A percentile compares a stretch with the other conserved stretches of the same genome.
Evolutionary conservation across 2,113 vertebrate species (phyloP).

Genomic region (Isichthys henryi): DNA sequence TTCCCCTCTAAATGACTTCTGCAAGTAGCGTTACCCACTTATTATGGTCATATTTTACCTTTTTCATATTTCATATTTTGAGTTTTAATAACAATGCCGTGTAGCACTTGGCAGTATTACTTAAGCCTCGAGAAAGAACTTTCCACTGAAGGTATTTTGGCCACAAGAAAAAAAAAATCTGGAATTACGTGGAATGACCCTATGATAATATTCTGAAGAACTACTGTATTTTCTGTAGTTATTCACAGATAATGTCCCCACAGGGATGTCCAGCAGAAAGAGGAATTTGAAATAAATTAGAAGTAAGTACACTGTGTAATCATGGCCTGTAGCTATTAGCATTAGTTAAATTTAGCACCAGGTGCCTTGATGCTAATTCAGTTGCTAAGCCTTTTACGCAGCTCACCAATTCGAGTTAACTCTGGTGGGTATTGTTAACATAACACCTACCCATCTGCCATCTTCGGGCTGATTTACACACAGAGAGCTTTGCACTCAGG

Average conservation of each 20-base stretch:
- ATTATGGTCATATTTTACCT: not conserved
- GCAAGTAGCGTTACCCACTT: not conserved
- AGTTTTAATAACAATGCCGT: not conserved
- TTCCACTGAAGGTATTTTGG: not conserved
- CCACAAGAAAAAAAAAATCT: not conserved
- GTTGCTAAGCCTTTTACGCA: not conserved
- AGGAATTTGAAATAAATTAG: not conserved
- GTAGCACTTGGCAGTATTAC: not conserved
- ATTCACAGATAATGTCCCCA: not conserved
- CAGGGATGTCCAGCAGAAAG: not conserved
- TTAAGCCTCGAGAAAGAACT: not conserved
- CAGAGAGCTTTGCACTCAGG: not conserved
- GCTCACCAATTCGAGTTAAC: slow-evolving; percentile 21
- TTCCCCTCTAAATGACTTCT: not conserved
- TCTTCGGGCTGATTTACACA: not conserved
- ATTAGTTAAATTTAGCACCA: not conserved
- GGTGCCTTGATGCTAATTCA: slow-evolving; percentile 43
- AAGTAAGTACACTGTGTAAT: slow-evolving; percentile 1
- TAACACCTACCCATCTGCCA: slow-evolving; percentile 17
- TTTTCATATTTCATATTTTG: slow-evolving; percentile 1
- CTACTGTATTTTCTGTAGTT: not conserved
- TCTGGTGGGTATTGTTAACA: slow-evolving; percentile 8
- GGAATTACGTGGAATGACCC: not conserved
- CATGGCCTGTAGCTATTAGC: not conserved
- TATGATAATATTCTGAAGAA: not conserved